phyloP scores from a whole-genome alignment of 2,113 vertebrate species.

The Lepus timidus region DNA sequence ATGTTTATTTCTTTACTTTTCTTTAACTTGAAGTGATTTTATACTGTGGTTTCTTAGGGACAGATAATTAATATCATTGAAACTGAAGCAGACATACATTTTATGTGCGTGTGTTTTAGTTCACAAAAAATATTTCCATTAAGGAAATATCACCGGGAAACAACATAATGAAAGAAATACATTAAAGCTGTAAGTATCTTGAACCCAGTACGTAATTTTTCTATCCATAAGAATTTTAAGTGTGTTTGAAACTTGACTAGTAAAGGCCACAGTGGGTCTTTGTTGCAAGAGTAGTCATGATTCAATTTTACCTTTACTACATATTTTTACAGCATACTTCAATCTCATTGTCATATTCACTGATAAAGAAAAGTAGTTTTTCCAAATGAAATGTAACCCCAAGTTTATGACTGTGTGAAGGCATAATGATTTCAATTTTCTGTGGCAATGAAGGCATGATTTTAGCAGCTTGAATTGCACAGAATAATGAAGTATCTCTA shows the following conservation, averaged over 20 bases:
- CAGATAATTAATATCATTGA: not conserved
- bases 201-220: constrained; percentile 77
- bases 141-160: not conserved
- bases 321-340: constrained; percentile 57
- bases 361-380: constrained; percentile 28
- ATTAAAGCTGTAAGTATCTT: constrained; percentile 75
- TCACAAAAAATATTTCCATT: not conserved
- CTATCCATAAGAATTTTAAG: constrained; percentile 78
- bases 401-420: constrained; percentile 60
- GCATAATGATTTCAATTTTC: constrained; percentile 47
- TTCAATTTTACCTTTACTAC: constrained; percentile 82
- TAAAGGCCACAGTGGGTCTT: constrained; percentile 60
- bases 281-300: constrained; percentile 76
- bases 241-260: constrained; percentile 83
- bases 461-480: not conserved
- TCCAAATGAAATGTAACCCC: constrained; percentile 44
- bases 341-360: constrained; percentile 65
- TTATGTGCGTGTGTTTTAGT: not conserved
- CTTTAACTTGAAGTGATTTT: not conserved
- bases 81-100: not conserved
- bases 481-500: constrained; percentile 37
- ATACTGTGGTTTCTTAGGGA: not conserved
- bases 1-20: not conserved
- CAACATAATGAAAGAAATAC: constrained; percentile 67
- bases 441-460: constrained; percentile 9